Percentiles rank a stretch among this genome's conserved stretches.
These are phyloP conservation scores for Etheostoma spectabile DNA, from an alignment of 2,113 vertebrate genomes.

Conservation along the genomic window DNA sequence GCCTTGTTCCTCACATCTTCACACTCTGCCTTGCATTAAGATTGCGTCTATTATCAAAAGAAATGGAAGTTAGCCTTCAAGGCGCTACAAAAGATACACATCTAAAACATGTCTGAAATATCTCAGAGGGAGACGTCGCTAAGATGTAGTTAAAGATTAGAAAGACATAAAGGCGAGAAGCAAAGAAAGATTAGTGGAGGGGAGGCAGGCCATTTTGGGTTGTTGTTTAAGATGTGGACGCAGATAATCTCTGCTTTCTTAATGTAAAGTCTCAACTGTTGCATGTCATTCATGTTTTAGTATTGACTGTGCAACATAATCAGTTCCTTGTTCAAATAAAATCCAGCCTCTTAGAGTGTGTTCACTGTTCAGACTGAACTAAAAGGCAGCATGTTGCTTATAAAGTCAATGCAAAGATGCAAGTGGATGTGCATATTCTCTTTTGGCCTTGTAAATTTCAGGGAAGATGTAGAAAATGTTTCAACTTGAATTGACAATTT, in stretches of 20 bases:
- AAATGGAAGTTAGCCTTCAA: constrained; percentile 46
- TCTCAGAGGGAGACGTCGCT: not conserved
- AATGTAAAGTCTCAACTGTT: constrained; percentile 19
- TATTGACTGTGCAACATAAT: not conserved
- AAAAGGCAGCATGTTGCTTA: not conserved
- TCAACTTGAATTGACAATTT: not conserved
- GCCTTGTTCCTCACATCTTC: constrained; percentile 28
- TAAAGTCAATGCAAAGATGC: not conserved
- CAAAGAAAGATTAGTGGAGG: constrained; percentile 23
- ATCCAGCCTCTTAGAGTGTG: not conserved
- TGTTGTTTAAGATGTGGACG: constrained; percentile 30
- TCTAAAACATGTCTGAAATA: constrained; percentile 48
- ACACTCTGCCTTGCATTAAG: constrained; percentile 43
- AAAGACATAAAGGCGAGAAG: constrained; percentile 13
- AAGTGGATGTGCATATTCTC: not conserved
- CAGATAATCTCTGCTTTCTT: constrained; percentile 28
- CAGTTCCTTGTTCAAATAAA: constrained; percentile 1
- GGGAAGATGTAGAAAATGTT: not conserved
- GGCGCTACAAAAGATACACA: constrained; percentile 27
- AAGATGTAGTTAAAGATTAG: constrained; percentile 51
- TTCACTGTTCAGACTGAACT: not conserved
- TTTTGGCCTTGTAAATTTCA: not conserved
- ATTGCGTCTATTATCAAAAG: constrained; percentile 57
- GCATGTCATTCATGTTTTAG: constrained; percentile 2
- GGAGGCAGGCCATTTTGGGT: constrained; percentile 3